These are phyloP conservation scores for Chymomyza caudatula DNA, from an alignment of 2,888 invertebrate genomes.

Conservation along the genomic window DNA sequence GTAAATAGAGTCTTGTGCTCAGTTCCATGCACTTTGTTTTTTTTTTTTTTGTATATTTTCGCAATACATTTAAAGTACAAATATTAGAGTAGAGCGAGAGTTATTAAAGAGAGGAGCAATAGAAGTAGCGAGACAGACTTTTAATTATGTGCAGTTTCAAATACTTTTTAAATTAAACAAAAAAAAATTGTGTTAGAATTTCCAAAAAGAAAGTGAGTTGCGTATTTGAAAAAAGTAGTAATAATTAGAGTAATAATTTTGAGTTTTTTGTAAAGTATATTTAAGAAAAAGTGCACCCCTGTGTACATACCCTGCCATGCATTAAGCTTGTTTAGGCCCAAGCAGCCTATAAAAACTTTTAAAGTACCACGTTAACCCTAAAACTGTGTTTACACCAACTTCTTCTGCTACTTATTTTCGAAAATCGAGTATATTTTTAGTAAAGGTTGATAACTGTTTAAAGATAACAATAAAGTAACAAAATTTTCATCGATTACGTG, in stretches of 20 bases:
- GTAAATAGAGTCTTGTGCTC: constrained; percentile 49
- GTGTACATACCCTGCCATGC: constrained; percentile 29
- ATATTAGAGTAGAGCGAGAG: constrained; percentile 30
- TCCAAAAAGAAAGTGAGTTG: constrained; percentile 4
- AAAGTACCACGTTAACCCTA: too few relatives aligned
- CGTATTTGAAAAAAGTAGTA: constrained; percentile 1
- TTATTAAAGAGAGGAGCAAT: constrained; percentile 37
- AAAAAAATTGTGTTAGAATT: constrained; percentile 26
- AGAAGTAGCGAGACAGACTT: constrained; percentile 45
- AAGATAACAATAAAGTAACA: too few relatives aligned
- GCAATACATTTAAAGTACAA: constrained; percentile 47
- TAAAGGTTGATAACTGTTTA: too few relatives aligned
- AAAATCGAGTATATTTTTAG: too few relatives aligned
- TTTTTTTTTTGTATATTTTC: constrained; percentile 17
- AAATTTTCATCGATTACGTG: too few relatives aligned
- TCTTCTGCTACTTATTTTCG: too few relatives aligned
- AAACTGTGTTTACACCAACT: too few relatives aligned
- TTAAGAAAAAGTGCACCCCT: constrained; percentile 13
- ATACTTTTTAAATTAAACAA: constrained; percentile 2
- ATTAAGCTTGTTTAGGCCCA: background rate
- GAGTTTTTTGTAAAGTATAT: constrained; percentile 1
- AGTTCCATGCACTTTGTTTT: constrained; percentile 55
- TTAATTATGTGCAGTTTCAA: constrained; percentile 46
- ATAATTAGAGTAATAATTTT: constrained; percentile 8
- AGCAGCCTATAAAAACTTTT: background rate